A percentile compares a stretch with the other conserved stretches of the same genome.
These are phyloP conservation scores for Harpagoxenus sublaevis DNA, from an alignment of 2,888 invertebrate species.

Conservation along the genomic window DNA sequence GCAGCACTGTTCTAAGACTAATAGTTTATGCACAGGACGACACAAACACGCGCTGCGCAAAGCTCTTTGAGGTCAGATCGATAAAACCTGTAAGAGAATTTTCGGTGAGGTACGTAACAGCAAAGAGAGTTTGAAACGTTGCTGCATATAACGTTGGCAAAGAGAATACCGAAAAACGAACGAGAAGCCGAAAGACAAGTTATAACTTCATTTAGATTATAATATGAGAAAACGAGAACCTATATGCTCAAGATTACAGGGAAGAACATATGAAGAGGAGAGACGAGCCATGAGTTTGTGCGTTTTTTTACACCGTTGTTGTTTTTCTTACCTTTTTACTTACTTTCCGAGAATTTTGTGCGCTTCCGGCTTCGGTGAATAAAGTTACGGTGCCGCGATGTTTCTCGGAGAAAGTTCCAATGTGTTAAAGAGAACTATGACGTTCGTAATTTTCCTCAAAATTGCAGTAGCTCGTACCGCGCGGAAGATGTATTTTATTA, in stretches of 20 bases:
- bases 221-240: background rate
- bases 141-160: background rate
- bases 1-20: slow-evolving; percentile 5
- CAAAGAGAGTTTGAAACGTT: background rate
- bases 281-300: too few relatives aligned
- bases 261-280: too few relatives aligned
- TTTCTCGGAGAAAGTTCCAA: slow-evolving; percentile 10
- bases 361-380: background rate
- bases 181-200: background rate
- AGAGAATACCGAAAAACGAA: slow-evolving; percentile 22
- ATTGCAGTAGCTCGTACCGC: slow-evolving; percentile 12
- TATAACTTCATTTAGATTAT: background rate
- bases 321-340: background rate
- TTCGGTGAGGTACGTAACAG: slow-evolving; percentile 24
- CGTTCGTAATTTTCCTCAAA: slow-evolving; percentile 22
- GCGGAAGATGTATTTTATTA: background rate
- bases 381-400: slow-evolving; percentile 12
- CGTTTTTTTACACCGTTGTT: background rate
- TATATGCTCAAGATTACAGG: background rate
- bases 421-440: slow-evolving; percentile 12
- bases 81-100: slow-evolving; percentile 59
- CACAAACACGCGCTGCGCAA: slow-evolving; percentile 30
- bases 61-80: slow-evolving; percentile 26
- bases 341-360: background rate
- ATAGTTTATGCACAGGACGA: slow-evolving; percentile 35